Evolutionary conservation across 1,140 invertebrate genomes (phyloP), one percentile per base, ranked within the genome.

Genomic region (Eulimnadia texana): DNA sequence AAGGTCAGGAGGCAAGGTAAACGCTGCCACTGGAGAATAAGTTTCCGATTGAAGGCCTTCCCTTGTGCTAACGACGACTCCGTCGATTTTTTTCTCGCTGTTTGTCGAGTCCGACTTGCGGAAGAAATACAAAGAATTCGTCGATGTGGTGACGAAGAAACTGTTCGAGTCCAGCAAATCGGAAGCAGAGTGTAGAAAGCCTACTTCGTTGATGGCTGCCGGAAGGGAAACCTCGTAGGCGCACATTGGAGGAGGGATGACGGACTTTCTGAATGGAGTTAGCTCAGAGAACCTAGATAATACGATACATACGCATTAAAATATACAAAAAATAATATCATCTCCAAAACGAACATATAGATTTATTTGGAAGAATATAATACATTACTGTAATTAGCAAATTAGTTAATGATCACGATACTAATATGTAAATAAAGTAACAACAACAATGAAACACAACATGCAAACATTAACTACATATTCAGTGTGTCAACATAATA

Each of bases 211-310:
- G 53, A 61, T 19, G 1, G 60, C 28, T 10, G 49, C 24, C n/a
- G 77, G 69, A 56, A 82, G 68, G 27, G 79, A 65, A 27, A 90
- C 67, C 66, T 76, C 73, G 60, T 79, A 77, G 50, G 84, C 82
- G 52, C 78, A 78, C 84, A 92, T 85, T 52, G 91, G 90, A 3
- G 91, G 91, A 49, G 91, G 91, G 6, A 92, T 76, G 25, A 89
- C 76, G 55, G 79, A 78, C 59, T 80, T 69, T 65, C 79, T 78
- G 66, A 93, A 88, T 52, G 80, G 78, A 11, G 90, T 91, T 24
- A 92, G 52, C 86, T 71, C 20, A 86, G 61, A 67, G 80, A 80
- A 52, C 77, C 79, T 70, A 64, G 27, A 70, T 64, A 61, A 65
- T 52, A 65, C 28, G 2, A 25, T 27, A 54, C 53, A n/a, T n/a